Conservation (phyloP, 2,797 vertebrate species). For the Betta splendens region DNA sequence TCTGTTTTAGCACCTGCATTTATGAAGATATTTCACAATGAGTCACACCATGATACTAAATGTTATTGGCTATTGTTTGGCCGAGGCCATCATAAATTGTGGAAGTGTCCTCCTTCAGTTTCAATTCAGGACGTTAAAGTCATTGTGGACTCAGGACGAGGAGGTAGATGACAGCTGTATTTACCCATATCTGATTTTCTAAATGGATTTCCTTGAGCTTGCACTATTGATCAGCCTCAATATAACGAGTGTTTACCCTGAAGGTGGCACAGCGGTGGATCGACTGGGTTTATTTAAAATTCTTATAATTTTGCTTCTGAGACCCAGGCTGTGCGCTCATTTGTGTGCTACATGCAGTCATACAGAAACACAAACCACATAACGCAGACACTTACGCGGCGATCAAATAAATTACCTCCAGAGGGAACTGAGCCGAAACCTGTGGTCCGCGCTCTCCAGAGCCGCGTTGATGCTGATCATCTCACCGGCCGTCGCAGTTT, state of each 20-base stretch:
- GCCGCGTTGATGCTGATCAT: constrained; percentile 23
- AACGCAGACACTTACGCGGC: too few relatives aligned
- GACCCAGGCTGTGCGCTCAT: background rate
- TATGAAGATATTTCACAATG: constrained; percentile 25
- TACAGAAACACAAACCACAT: constrained; percentile 1
- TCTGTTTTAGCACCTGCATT: constrained; percentile 24
- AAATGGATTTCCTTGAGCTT: constrained; percentile 73
- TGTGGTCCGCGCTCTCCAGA: constrained; percentile 19
- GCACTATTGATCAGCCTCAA: constrained; percentile 74
- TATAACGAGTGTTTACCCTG: constrained; percentile 76
- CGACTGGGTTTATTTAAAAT: constrained; percentile 68
- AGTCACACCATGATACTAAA: constrained; percentile 10
- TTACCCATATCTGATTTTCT: constrained; percentile 80
- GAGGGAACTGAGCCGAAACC: constrained; percentile 10
- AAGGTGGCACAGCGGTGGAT: constrained; percentile 78
- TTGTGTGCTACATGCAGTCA: background rate
- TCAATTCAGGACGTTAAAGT: constrained; percentile 47
- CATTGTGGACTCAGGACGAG: constrained; percentile 42
- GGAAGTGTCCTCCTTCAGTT: constrained; percentile 43
- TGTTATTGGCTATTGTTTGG: constrained; percentile 19
- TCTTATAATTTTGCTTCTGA: constrained; percentile 27
- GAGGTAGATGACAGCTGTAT: constrained; percentile 73
- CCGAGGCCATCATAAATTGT: constrained; percentile 36
- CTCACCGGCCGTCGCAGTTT: constrained; percentile 16
- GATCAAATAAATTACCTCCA: constrained; percentile 34